Evolutionary conservation across 2,113 vertebrate genomes (phyloP).

Genomic region (Epinephelus cyanopodus): DNA sequence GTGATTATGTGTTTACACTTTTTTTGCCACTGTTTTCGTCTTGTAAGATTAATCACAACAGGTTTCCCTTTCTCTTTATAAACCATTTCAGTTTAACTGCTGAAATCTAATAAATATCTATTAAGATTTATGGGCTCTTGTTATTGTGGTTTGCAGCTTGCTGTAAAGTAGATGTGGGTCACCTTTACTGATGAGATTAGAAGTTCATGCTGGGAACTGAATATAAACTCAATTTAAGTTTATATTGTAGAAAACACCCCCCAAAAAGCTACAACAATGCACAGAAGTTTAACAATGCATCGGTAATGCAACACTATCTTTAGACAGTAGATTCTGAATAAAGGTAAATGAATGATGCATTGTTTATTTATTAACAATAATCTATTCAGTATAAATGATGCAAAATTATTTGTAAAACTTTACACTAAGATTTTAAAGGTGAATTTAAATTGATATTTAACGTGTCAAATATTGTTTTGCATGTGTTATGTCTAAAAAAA

Average conservation of each 20-base stretch:
- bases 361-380: background rate
- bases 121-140: too few species aligned
- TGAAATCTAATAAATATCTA: background rate
- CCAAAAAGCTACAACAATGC: background rate
- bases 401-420: background rate
- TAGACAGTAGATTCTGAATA: too few species aligned
- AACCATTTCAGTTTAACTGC: background rate
- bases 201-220: background rate
- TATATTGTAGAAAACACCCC: background rate
- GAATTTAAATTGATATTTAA: background rate
- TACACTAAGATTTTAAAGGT: background rate
- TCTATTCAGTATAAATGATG: background rate
- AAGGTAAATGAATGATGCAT: background rate
- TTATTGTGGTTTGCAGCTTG: background rate
- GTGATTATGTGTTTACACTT: background rate
- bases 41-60: background rate
- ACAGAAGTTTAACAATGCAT: background rate
- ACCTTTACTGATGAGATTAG: background rate
- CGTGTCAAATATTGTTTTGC: background rate
- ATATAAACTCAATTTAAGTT: background rate
- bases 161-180: too few species aligned
- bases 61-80: background rate
- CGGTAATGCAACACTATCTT: background rate
- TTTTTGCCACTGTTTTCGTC: background rate
- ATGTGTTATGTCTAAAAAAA: background rate